phyloP scores from a whole-genome alignment of 2,113 vertebrate species.

The Pimephales promelas region DNA sequence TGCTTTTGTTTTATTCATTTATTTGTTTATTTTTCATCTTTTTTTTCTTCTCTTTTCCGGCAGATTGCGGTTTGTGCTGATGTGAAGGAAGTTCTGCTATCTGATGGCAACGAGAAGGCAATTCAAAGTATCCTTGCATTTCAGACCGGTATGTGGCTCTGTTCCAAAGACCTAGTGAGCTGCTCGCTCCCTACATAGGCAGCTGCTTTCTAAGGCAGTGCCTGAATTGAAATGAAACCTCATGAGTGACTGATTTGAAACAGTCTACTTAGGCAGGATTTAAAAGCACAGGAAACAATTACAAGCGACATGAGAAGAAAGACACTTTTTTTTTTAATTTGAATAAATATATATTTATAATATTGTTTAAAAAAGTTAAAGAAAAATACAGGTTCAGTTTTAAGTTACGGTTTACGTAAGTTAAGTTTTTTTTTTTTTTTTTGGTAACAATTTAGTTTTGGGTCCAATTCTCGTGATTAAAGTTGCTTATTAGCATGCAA shows the following conservation, averaged over 20 bases:
- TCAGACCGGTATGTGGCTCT: slow-evolving; percentile 31
- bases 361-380: no score
- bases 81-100: slow-evolving; percentile 98
- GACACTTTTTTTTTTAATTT: no score
- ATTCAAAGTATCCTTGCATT: slow-evolving; percentile 98
- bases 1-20: slow-evolving; percentile 61
- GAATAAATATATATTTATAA: no score
- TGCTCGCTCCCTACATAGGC: not conserved
- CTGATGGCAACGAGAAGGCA: slow-evolving; percentile 99
- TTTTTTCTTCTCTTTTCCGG: slow-evolving; percentile 52
- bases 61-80: slow-evolving; percentile 99
- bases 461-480: no score
- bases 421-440: no score
- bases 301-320: not conserved
- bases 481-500: no score
- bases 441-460: no score
- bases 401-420: no score
- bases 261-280: not conserved
- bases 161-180: slow-evolving; percentile 11
- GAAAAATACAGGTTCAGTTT: no score
- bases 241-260: not conserved
- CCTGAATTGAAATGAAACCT: not conserved
- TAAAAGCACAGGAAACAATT: not conserved
- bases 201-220: not conserved
- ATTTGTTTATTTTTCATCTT: slow-evolving; percentile 63